Conservation (phyloP, 2,113 vertebrate genomes). For the Aix galericulata region DNA sequence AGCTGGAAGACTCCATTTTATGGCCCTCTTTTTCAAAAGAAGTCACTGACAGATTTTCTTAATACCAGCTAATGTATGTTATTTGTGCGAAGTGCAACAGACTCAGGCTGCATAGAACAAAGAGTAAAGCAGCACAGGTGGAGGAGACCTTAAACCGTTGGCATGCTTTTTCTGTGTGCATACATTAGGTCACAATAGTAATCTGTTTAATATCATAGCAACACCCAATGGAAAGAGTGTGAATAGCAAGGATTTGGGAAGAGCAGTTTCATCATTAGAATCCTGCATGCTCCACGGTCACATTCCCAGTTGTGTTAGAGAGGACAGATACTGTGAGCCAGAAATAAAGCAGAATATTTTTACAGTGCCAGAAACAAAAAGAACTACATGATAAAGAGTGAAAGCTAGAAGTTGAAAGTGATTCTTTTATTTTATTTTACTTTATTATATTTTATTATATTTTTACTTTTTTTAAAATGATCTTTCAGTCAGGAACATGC, state of each 20-base stretch:
- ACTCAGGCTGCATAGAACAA: background rate
- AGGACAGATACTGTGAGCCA: background rate
- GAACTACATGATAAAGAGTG: background rate
- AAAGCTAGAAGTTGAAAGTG: background rate
- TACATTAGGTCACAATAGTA: background rate
- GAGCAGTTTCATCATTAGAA: background rate
- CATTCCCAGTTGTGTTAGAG: background rate
- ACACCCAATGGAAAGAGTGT: conserved; percentile 73
- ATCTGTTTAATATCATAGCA: conserved; percentile 76
- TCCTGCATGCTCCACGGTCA: background rate
- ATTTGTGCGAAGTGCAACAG: background rate
- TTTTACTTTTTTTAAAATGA: background rate
- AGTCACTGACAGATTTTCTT: background rate
- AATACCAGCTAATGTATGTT: background rate
- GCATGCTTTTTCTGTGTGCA: conserved; percentile 7
- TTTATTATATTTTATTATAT: background rate
- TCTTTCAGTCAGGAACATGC: background rate
- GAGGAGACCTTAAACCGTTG: conserved; percentile 8
- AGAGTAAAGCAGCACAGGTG: conserved; percentile 5
- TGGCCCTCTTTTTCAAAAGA: background rate
- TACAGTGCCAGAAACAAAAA: background rate
- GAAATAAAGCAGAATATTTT: background rate
- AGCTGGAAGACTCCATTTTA: background rate
- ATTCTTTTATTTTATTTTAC: background rate
- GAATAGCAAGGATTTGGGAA: conserved; percentile 67